Percentiles rank a stretch among this genome's conserved stretches.
Evolutionary conservation across 2,797 vertebrate genomes (phyloP).

Genomic region (Natrix natrix): DNA sequence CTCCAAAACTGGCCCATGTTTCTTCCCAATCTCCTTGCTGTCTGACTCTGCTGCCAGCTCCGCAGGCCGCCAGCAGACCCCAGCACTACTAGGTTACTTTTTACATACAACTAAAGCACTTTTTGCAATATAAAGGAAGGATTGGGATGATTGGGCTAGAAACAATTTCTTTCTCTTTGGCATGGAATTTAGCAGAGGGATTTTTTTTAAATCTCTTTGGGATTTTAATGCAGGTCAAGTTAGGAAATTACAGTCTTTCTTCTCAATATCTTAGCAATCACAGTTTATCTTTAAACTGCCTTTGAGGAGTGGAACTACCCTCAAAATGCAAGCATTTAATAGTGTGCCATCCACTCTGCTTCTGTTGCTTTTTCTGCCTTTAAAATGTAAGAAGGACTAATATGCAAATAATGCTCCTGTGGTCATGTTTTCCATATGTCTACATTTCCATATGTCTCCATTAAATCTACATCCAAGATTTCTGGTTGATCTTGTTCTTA

Average conservation of each 20-base stretch:
- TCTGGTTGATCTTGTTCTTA: slow-evolving; percentile 27
- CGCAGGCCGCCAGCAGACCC: too few relatives aligned
- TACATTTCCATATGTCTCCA: background rate
- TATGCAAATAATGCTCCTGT: background rate
- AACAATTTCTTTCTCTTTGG: background rate
- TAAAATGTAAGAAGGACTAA: slow-evolving; percentile 12
- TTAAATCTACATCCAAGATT: slow-evolving; percentile 12
- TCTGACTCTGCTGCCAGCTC: too few relatives aligned
- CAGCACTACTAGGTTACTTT: background rate
- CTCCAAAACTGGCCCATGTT: too few relatives aligned
- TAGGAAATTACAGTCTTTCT: background rate
- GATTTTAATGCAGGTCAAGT: background rate
- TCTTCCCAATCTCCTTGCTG: too few relatives aligned
- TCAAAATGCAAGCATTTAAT: slow-evolving; percentile 20
- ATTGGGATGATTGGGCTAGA: background rate
- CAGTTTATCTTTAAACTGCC: background rate
- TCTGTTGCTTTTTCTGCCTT: slow-evolving; percentile 13
- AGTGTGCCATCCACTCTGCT: background rate
- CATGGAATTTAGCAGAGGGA: background rate
- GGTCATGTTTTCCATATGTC: background rate
- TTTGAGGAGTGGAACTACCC: background rate
- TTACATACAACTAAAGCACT: background rate
- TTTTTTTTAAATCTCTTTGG: background rate
- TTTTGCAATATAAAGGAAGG: background rate
- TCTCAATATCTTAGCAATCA: background rate